Percentiles rank a stretch among this genome's conserved stretches.
phyloP scores from a whole-genome alignment of 2,113 vertebrate genomes.

The Phainopepla nitens region DNA sequence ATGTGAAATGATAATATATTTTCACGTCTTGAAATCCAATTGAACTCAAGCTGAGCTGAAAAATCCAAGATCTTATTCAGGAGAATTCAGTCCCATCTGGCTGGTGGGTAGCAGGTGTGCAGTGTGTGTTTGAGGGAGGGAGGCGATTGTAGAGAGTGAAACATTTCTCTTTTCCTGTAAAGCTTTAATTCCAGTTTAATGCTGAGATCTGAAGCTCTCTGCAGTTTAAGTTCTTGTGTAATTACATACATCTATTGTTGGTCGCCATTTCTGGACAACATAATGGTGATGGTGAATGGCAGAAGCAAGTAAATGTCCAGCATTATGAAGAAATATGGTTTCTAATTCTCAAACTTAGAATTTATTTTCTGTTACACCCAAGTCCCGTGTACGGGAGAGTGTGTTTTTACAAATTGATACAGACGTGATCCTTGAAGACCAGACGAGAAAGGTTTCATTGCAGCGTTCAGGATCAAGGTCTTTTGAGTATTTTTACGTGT shows the following conservation, averaged over 20 bases:
- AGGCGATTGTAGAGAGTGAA: constrained; percentile 9
- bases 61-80: neutral
- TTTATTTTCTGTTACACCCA: constrained; percentile 41
- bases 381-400: neutral
- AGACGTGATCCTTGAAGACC: neutral
- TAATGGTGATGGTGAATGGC: constrained; percentile 51
- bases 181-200: constrained; percentile 57
- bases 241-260: constrained; percentile 56
- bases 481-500: neutral
- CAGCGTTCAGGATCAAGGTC: neutral
- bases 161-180: constrained; percentile 32
- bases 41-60: constrained; percentile 7
- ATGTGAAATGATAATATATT: neutral
- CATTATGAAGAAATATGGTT: constrained; percentile 44
- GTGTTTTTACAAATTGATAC: neutral
- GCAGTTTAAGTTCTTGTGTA: constrained; percentile 55
- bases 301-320: constrained; percentile 44
- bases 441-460: neutral
- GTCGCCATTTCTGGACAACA: constrained; percentile 55
- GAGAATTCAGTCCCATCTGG: constrained; percentile 15
- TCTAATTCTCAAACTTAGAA: constrained; percentile 35
- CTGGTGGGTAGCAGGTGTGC: constrained; percentile 28
- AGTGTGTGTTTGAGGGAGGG: neutral
- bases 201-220: constrained; percentile 47
- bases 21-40: neutral